A percentile compares a stretch with the other conserved stretches of the same genome.
phyloP scores from a whole-genome alignment of 2,797 vertebrate species.

The Mormyrus hasselquistii region DNA sequence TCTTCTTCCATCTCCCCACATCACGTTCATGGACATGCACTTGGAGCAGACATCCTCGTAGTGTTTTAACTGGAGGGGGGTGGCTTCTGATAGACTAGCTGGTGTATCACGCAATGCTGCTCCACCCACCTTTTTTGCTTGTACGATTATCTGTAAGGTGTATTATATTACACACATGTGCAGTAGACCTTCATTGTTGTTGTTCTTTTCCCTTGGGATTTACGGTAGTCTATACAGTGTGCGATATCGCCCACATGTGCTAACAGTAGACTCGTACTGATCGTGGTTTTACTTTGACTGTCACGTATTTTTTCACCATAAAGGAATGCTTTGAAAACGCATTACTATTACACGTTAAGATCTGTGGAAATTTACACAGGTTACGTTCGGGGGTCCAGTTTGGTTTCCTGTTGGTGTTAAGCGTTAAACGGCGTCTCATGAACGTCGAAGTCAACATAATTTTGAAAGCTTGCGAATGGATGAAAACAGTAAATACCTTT shows the following conservation, averaged over 20 bases:
- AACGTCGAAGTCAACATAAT: background rate
- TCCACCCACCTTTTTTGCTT: slow-evolving; percentile 54
- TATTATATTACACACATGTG: background rate
- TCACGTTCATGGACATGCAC: slow-evolving; percentile 31
- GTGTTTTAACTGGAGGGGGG: slow-evolving; percentile 29
- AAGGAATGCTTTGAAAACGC: background rate
- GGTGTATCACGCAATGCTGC: slow-evolving; percentile 58
- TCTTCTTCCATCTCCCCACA: slow-evolving; percentile 62
- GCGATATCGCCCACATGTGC: background rate
- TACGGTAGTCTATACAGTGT: background rate
- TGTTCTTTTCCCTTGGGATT: slow-evolving; percentile 7
- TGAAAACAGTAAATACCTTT: background rate
- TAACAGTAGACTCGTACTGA: background rate
- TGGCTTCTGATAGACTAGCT: slow-evolving; percentile 37
- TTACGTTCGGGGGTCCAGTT: background rate
- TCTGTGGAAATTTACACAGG: background rate
- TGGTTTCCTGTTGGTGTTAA: background rate
- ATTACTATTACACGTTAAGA: background rate
- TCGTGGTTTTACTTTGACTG: background rate
- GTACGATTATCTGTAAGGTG: background rate
- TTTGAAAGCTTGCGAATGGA: background rate
- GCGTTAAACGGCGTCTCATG: background rate
- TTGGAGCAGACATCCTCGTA: slow-evolving; percentile 45
- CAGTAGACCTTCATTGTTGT: slow-evolving; percentile 47
- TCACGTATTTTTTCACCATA: background rate